Evolutionary conservation across 2,113 vertebrate species (phyloP), one percentile per base, ranked within the genome.

Genomic region (Pipa parva): DNA sequence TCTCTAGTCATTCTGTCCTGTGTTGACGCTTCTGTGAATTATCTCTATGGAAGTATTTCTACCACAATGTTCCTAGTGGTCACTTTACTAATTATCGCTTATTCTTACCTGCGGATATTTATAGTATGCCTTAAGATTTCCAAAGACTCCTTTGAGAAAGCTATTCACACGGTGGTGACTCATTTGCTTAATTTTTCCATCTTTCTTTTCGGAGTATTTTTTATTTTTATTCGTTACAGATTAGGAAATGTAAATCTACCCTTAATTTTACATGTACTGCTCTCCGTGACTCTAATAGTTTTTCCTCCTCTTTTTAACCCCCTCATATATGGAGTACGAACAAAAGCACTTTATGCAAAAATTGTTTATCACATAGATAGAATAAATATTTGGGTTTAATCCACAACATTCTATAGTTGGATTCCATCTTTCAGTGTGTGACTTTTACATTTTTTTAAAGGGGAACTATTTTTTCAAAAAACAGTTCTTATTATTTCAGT

Each of bases 301-400:
- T 17, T 33, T 21, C 46, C 46, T 33, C 45, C 48, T 36, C 29
- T 51, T 2, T 36, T 51, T 2, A 63, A 63, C 17, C 61, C 61
- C 2, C 7, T 63, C 27, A 63, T 63, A 5, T 63, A 63, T 63
- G 61, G 61, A 25, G 20, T 63, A 18, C 18, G 61, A 20, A 51
- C 61, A 7, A 29, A 51, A n/a, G 46, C 28, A 5, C 13, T 63
- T 3, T 36, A 31, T 7, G 17, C 2, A 3, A 36, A 24, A 29
- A 12, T 63, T 2, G 36, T 9, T 24, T 7, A 63, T 3, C 10
- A 63, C 13, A 5, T 63, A 3, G 13, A 10, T 4, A 63, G 36
- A 52, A 22, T 63, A 4, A 7, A 26, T 21, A n/a, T n/a, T 3
- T n/a, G 42, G 10, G 29, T 6, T 6, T 6, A 31, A 31, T 31